A percentile compares a stretch with the other conserved stretches of the same genome.
Conservation (phyloP, 2,113 vertebrate genomes). For the Bungarus multicinctus region DNA sequence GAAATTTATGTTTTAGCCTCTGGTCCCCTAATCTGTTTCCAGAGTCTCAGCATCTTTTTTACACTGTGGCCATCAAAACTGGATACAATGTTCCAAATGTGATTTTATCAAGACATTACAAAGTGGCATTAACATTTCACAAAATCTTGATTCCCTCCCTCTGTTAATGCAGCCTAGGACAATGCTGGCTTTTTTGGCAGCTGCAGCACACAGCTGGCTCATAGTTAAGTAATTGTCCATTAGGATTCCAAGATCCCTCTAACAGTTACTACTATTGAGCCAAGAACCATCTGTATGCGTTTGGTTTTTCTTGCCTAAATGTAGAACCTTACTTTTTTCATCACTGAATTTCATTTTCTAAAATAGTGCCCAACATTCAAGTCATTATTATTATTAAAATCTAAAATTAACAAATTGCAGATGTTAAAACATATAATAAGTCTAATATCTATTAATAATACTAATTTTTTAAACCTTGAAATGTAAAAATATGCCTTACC, state of each 20-base stretch:
- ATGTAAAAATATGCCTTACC: slow-evolving; percentile 60
- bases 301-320: background rate
- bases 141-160: background rate
- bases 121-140: too few species aligned
- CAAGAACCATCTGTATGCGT: background rate
- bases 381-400: background rate
- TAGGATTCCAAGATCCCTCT: background rate
- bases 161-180: background rate
- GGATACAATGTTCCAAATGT: too few species aligned
- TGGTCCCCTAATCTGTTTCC: too few species aligned
- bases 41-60: too few species aligned
- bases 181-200: background rate
- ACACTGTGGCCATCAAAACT: too few species aligned
- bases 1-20: too few species aligned
- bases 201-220: background rate
- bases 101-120: too few species aligned
- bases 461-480: background rate
- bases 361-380: background rate
- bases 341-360: background rate
- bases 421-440: background rate
- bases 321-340: background rate
- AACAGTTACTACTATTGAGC: background rate
- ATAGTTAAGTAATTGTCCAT: background rate
- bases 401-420: background rate
- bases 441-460: background rate